A percentile compares a stretch with the other conserved stretches of the same genome.
Evolutionary conservation across 2,888 invertebrate species (phyloP).

Genomic region (Oeneis ivallda): DNA sequence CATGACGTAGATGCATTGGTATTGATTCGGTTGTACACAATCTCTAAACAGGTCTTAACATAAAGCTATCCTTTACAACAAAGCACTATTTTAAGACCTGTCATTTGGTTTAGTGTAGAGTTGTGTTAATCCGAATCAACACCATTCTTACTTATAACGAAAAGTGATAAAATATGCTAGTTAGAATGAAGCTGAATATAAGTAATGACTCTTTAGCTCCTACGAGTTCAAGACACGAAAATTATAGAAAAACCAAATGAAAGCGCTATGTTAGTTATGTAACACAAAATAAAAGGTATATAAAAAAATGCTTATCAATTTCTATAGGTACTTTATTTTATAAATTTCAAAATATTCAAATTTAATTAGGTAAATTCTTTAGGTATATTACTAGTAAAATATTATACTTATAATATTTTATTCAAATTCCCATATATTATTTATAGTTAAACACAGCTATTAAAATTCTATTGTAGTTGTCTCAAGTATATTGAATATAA

Average conservation of each 20-base stretch:
- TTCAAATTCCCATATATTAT: constrained; percentile 18
- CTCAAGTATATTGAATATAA: constrained; percentile 47
- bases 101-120: too few relatives aligned
- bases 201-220: not conserved
- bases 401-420: constrained; percentile 8
- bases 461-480: constrained; percentile 30
- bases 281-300: not conserved
- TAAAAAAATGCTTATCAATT: not conserved
- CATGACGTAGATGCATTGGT: too few relatives aligned
- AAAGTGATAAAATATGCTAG: not conserved
- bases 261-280: not conserved
- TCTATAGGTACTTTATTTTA: not conserved
- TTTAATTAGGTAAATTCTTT: constrained; percentile 5
- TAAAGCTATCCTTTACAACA: too few relatives aligned
- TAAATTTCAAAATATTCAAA: not conserved
- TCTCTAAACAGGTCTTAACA: too few relatives aligned
- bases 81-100: too few relatives aligned
- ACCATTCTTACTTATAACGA: not conserved
- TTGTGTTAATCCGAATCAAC: too few relatives aligned
- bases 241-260: not conserved
- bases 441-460: constrained; percentile 26
- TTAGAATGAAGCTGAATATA: not conserved
- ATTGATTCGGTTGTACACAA: too few relatives aligned
- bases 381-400: constrained; percentile 6
- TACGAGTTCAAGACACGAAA: not conserved